phyloP scores from a whole-genome alignment of 2,797 vertebrate genomes.

The Rhinoraja longicauda region DNA sequence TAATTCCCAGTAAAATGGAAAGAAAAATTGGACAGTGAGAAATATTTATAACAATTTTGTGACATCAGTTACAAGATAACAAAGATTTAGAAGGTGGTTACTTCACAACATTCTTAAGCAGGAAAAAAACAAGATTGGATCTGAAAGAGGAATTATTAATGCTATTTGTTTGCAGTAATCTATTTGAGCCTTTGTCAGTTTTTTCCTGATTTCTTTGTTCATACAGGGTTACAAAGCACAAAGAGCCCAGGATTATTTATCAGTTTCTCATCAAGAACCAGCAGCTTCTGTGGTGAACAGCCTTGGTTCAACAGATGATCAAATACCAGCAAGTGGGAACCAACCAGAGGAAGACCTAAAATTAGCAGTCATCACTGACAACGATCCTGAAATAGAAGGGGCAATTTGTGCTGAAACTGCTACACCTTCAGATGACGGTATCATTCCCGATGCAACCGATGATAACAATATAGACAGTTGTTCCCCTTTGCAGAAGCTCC shows the following conservation, averaged over 20 bases:
- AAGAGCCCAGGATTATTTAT: constrained; percentile 46
- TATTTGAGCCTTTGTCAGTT: neutral
- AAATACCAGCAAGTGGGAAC: neutral
- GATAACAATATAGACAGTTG: neutral
- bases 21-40: neutral
- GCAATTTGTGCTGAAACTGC: neutral
- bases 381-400: neutral
- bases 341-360: neutral
- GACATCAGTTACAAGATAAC: neutral
- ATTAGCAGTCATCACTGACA: neutral
- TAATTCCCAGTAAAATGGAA: neutral
- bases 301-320: constrained; percentile 20
- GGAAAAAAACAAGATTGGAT: neutral
- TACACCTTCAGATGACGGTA: neutral
- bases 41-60: neutral
- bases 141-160: neutral
- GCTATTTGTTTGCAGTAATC: neutral
- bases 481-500: neutral
- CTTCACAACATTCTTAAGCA: neutral
- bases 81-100: neutral
- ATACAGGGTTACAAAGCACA: constrained; percentile 60
- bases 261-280: neutral
- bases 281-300: neutral
- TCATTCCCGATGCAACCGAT: neutral
- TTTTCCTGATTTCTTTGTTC: constrained; percentile 42